Base-by-base conservation (phyloP, 2,888 invertebrate species). In the Conops quadrifasciatus region DNA sequence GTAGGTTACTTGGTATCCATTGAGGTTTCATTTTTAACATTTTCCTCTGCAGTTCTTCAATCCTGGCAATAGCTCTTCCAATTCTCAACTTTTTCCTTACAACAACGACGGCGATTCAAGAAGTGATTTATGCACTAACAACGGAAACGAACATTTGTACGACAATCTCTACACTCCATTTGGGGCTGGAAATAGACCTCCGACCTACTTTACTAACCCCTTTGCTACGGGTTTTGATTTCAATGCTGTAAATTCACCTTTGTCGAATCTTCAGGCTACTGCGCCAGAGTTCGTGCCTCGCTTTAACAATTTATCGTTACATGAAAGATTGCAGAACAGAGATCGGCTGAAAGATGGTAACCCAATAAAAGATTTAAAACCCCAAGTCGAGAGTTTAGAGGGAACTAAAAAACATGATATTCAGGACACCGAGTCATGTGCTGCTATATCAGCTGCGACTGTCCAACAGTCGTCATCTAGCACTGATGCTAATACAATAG, bases 281-380 rank as follows among this genome's bases (percentile, higher is more conserved):
- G 86, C 85, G 0, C 82, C 84, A 2, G 85, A 85, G 77, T 86
- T 86, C 74, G 79, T 86, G 71, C 85, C 85, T 9, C 80, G 78
- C 67, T 81, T 85, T 72, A 80, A 80, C 58, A 83, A 81, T 72
- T 76, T 85, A 59, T 77, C 76, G 51, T 69, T 80, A 63, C 74
- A 67, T 49, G 78, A 78, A 36, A 60, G 74, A 56, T 26, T 24
- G 19, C 45, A 26, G 28, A 72, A 71, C 19, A 72, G 19, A 19
- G 51, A 7, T 13, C 26, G 3, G 26, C 16, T 3, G 9, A 58
- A 58, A 28, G 11, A 16, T 5, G 56, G 21, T 21, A 43, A 24
- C n/a, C n/a, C 21, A 5, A 13, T 43, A 7, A 58, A 45, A 4
- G 21, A 19, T 36, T 53, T 36, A 19, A 56, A 53, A 11, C 2